Percentiles rank a stretch among this genome's conserved stretches.
Evolutionary conservation across 2,888 invertebrate species (phyloP).

Genomic region (Spodoptera picta): DNA sequence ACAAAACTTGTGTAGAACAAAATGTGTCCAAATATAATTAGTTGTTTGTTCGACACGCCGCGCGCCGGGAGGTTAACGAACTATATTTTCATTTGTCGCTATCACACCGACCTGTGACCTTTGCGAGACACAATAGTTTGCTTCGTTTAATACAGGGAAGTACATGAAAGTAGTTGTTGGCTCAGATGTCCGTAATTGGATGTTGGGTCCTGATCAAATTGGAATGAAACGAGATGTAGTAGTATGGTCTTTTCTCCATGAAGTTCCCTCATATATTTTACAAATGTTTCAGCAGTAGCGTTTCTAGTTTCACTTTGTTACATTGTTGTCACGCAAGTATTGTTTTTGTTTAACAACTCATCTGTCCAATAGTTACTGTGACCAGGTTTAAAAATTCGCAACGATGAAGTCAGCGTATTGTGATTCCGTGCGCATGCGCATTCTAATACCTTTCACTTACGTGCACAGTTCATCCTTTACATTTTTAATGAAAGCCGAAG

Average conservation of each 20-base stretch:
- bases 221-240: neutral
- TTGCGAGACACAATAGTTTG: slow-evolving; percentile 16
- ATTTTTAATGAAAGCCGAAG: slow-evolving; percentile 30
- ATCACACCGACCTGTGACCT: slow-evolving; percentile 44
- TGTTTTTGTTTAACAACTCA: neutral
- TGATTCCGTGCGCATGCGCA: slow-evolving; percentile 33
- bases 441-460: slow-evolving; percentile 48
- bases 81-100: slow-evolving; percentile 30
- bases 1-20: slow-evolving; percentile 7
- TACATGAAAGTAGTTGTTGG: slow-evolving; percentile 12
- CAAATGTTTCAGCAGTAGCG: too few relatives aligned
- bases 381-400: slow-evolving; percentile 5
- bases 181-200: neutral
- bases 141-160: slow-evolving; percentile 2
- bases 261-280: too few relatives aligned
- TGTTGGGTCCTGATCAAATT: slow-evolving; percentile 2
- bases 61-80: slow-evolving; percentile 32
- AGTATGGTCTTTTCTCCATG: neutral
- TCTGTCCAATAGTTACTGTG: neutral
- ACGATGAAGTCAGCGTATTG: slow-evolving; percentile 32
- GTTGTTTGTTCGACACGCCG: slow-evolving; percentile 32
- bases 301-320: too few relatives aligned
- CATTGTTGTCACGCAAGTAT: too few relatives aligned
- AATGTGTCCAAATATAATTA: slow-evolving; percentile 28
- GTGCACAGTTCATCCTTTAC: slow-evolving; percentile 31